Conservation (phyloP, 2,888 invertebrate species). For the Pristionchus japonicus region DNA sequence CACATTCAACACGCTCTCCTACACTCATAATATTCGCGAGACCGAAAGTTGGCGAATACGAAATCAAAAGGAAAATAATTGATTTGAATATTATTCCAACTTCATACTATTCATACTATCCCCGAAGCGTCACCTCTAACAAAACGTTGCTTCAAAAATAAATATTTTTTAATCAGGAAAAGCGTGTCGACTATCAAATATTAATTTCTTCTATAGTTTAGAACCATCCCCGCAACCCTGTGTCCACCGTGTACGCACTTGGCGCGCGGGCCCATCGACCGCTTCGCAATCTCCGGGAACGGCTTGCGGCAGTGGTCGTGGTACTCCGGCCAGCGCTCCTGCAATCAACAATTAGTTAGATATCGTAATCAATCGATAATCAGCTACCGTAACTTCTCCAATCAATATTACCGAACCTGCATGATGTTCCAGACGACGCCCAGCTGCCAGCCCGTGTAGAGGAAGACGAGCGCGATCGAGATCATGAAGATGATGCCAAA, state of each 20-base stretch:
- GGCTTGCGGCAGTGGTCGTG: constrained; percentile 70
- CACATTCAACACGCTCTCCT: neutral
- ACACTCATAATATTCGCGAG: neutral
- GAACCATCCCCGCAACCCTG: neutral
- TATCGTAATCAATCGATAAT: constrained; percentile 11
- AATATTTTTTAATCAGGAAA: no score
- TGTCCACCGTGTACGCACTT: no score
- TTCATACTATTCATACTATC: no score
- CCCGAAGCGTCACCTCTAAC: no score
- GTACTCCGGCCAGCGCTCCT: constrained; percentile 62
- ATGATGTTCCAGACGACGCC: constrained; percentile 72
- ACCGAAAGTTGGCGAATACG: no score
- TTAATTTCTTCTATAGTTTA: no score
- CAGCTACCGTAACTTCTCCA: neutral
- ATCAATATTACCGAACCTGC: constrained; percentile 48
- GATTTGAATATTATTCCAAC: no score
- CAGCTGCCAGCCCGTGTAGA: constrained; percentile 72
- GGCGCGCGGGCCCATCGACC: constrained; percentile 65
- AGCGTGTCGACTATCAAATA: no score
- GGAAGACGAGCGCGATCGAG: constrained; percentile 64
- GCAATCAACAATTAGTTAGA: constrained; percentile 1
- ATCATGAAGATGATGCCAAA: constrained; percentile 64
- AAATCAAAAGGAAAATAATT: no score
- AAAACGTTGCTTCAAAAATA: no score
- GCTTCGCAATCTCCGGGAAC: constrained; percentile 73